Evolutionary conservation across 2,797 vertebrate genomes (phyloP).

Genomic region (Clarias platycephalus): DNA sequence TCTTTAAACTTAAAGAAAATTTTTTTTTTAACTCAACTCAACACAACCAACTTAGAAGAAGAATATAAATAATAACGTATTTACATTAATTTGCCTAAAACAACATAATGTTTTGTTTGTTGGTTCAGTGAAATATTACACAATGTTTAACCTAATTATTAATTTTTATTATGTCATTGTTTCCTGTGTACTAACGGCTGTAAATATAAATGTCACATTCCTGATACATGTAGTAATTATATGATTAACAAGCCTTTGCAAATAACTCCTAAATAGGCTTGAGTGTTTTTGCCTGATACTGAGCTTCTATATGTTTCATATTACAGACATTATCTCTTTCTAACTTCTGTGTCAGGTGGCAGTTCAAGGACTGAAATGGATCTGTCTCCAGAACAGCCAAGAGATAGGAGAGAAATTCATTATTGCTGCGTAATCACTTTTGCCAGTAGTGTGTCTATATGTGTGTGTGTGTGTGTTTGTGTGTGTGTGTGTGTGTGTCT

Average conservation of each 20-base stretch:
- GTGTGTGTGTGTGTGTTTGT: constrained; percentile 11
- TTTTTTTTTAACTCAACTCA: not conserved
- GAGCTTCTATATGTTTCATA: constrained; percentile 8
- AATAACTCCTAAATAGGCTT: constrained; percentile 7
- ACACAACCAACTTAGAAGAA: not conserved
- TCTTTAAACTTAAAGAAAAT: no score
- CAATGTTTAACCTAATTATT: not conserved
- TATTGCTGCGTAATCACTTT: constrained; percentile 37
- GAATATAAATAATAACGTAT: no score
- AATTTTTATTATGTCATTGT: not conserved
- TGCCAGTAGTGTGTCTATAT: constrained; percentile 31
- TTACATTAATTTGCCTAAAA: not conserved
- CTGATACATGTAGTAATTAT: not conserved
- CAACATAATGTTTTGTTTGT: not conserved
- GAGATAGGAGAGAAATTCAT: constrained; percentile 44
- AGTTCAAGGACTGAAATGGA: constrained; percentile 36
- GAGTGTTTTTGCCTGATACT: not conserved
- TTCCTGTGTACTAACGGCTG: not conserved
- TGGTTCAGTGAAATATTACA: not conserved
- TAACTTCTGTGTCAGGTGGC: constrained; percentile 1
- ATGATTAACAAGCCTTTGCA: not conserved
- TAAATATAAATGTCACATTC: not conserved
- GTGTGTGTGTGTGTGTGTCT: not conserved
- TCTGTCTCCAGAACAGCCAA: constrained; percentile 29
- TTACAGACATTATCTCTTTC: not conserved